Base-by-base conservation (phyloP, 2,113 vertebrate genomes). In the Etheostoma cragini region DNA sequence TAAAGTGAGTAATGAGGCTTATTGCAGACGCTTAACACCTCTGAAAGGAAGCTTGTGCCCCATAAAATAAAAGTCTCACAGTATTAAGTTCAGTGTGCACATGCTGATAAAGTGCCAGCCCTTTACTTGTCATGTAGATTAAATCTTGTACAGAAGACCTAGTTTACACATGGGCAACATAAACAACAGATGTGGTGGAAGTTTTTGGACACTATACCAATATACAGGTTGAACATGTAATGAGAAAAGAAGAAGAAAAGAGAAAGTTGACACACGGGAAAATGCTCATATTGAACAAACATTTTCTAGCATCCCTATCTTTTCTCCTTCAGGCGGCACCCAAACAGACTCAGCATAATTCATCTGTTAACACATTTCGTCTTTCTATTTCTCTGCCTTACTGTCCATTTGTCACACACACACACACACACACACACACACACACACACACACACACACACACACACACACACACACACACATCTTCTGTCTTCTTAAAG, bases 131-230 rank as follows among this genome's bases (percentile, higher is more conserved):
- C 45, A 16, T 14, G 62, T 3, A 24, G 65, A 82, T 81, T 75
- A 63, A 76, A 22, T 26, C 64, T 45, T 30, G 52, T 50, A 58
- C 60, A 64, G 35, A 56, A 24, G 71, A 76, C 45, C 70, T 62
- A 68, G 87, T 88, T 86, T 78, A 85, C 82, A 90, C 83, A 46
- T 64, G 74, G 61, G 19, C 21, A 17, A 53, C 71, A 56, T 42
- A 68, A 84, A 77, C 58, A 58, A 66, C 81, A 80, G 68, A 72
- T 72, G 69, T 64, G 60, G 42, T 50, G 24, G 7, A 70, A 46
- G 35, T 53, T 63, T 84, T 81, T 76, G 73, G 57, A 85, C 54
- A 47, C n/a, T n/a, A n/a, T n/a, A n/a, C 21, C 2, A 19, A 30
- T 57, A 64, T 46, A 46, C n/a, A 1, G 5, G 21, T 57, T 69